Base-by-base conservation (phyloP, 2,888 invertebrate species). In the Barypeithes pellucidus region DNA sequence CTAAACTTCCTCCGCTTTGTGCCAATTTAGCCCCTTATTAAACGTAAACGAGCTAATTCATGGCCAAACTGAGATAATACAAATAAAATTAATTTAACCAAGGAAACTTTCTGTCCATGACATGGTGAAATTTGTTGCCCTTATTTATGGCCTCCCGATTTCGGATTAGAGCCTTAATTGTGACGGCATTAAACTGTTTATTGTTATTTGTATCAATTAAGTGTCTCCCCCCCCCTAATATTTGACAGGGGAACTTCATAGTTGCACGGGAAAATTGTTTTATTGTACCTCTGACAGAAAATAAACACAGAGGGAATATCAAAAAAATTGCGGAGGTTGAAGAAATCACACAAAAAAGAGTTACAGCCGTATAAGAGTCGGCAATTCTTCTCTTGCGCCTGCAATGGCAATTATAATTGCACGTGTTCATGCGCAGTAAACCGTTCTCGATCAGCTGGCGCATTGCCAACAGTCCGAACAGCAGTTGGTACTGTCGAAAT, bases 51-150 rank as follows among this genome's bases (percentile, higher is more conserved):
- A 66, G 66, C 66, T 57, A 67, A 67, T 67, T 67, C 57, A 67
- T 67, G 57, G 50, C 57, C 57, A 57, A 57, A 67, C 57, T 67
- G 57, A 67, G 67, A 57, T 57, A 67, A 57, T 67, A 57, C 67
- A 67, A 67, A 67, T 67, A 67, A 67, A 67, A 67, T 67, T 67
- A 67, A 59, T 60, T 67, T 57, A 57, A 41, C 61, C 22, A 45
- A 43, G 67, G 50, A 67, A 67, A 57, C 18, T 67, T 67, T 67
- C 67, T 67, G 67, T 41, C 33, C 57, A 57, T 67, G 67, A 67
- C 67, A 57, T 14, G 57, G n/a, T 54, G 41, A 67, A 67, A 57
- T 67, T 57, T 57, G 67, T 57, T 57, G 43, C 67, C 57, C 41
- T 57, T 61, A 61, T 61, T 61, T 61, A 61, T 45, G 16, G 45